Evolutionary conservation across 2,113 vertebrate genomes (phyloP), one percentile per base, ranked within the genome.

Genomic region (Ondatra zibethicus): DNA sequence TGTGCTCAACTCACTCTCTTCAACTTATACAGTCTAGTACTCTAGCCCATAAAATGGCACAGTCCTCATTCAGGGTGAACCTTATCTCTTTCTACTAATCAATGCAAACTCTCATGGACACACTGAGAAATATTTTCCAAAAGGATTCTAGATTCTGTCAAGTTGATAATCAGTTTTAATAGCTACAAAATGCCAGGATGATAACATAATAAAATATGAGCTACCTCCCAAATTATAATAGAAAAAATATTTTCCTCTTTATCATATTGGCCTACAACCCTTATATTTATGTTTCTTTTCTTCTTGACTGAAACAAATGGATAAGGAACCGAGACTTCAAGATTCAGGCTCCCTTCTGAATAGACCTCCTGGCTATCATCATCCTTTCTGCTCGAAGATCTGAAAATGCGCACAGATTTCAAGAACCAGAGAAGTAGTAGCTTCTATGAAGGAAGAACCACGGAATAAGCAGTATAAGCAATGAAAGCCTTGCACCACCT

Each of bases 391-490:
- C 1, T 0, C 47, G 7, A 77, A 63, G 31, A 94, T 9, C 5
- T 88, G 11, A 7, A 45, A 25, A 77, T 58, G 36, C 8, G 6
- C 12, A 39, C 7, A 84, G 6, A 29, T 61, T 63, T 84, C 25
- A 84, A 31, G 42, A 85, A 19, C 39, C 17, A 85, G 25, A 42
- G 3, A 82, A 58, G 21, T 21, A 63, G 7, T 42, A 29, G 27
- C 3, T 5, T 63, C 13, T 14, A 39, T 3, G 3, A 7, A 1
- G 1, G 45, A 39, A 45, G 3, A 85, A 65, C 7, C 4, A 65
- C 1, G 17, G 1, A 31, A 4, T 39, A 11, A 31, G 2, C 3
- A 45, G 1, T 5, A 31, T 11, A 65, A 27, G 13, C 25, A 31
- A 65, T 63, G 52, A 84, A 42, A 84, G 5, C 6, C 21, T 82